Base-by-base conservation (phyloP, 2,797 vertebrate genomes). In the Mormyrus hasselquistii region DNA sequence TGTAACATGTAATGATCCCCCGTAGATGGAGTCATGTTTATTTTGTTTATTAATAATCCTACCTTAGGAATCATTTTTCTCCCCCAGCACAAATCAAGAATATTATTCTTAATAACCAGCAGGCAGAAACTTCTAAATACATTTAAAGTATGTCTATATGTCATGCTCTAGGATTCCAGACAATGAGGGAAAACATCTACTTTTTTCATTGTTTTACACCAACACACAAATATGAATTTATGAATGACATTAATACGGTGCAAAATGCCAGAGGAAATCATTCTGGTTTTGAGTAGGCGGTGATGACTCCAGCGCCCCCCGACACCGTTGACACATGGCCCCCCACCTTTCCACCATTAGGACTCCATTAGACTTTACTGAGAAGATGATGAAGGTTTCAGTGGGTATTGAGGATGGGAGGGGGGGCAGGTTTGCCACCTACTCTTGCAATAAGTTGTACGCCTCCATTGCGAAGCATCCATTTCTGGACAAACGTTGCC, bases 181-280 rank as follows among this genome's bases (percentile, higher is more conserved):
- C 53, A 87, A 53, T 9, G 53, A 38, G 53, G 85, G 52, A 87
- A 59, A 38, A 41, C 25, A 29, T 34, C 85, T 59, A 55, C 25
- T 16, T 57, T 52, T 86, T 55, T 7, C 12, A 53, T 86, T 86
- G 10, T 19, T 83, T 49, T 47, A 83, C 44, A 14, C 82, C 19
- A 12, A 84, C 47, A 52, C 47, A 84, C 19, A 84, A 49, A 84
- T 25, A 2, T 52, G 53, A 55, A 86, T 86, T 50, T 57, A 57
- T 87, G 53, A 87, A 87, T 41, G 34, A 87, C 53, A 87, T 34
- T 87, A 57, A 87, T 87, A 87, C 59, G 85, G 29, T 22, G 34
- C 6, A 57, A 87, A 87, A 41, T 57, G 52, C 29, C 85, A 57
- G 52, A 57, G 85, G 29, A 87, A 57, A 59, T 41, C 53, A 38